Percentiles rank a stretch among this genome's conserved stretches.
These are phyloP conservation scores for Hemitrygon akajei DNA, from an alignment of 2,797 vertebrate species.

Conservation along the genomic window DNA sequence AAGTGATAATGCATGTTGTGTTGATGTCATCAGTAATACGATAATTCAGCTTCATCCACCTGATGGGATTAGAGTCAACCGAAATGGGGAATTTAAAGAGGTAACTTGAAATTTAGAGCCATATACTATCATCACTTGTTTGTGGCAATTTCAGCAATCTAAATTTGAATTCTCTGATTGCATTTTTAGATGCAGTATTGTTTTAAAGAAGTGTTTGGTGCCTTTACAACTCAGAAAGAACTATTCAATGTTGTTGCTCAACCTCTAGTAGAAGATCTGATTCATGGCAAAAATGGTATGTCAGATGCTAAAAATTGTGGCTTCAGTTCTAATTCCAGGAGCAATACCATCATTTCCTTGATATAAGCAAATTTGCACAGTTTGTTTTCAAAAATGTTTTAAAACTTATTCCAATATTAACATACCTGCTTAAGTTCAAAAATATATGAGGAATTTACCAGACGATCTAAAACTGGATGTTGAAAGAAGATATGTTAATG, in stretches of 20 bases:
- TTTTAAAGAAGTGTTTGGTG: constrained; percentile 88
- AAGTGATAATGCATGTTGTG: constrained; percentile 73
- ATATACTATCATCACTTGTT: background rate
- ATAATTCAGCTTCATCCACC: constrained; percentile 85
- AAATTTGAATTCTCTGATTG: background rate
- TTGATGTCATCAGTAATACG: constrained; percentile 78
- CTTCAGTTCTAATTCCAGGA: background rate
- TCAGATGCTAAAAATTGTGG: background rate
- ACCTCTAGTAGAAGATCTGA: constrained; percentile 82
- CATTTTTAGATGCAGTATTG: constrained; percentile 77
- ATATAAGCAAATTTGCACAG: no score
- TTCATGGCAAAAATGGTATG: constrained; percentile 85
- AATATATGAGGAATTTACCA: background rate
- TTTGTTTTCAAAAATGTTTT: no score
- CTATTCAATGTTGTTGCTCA: constrained; percentile 82
- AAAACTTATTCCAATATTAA: background rate
- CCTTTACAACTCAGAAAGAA: constrained; percentile 68
- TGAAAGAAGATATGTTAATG: background rate
- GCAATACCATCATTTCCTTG: background rate
- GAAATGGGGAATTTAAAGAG: constrained; percentile 90
- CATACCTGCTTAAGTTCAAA: background rate
- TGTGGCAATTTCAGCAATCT: background rate
- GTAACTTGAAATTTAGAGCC: constrained; percentile 50
- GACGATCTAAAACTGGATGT: background rate
- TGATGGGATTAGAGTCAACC: constrained; percentile 73